Percentiles rank a stretch among this genome's conserved stretches.
Evolutionary conservation across 2,888 invertebrate species (phyloP).

Genomic region (Elysia crispata): DNA sequence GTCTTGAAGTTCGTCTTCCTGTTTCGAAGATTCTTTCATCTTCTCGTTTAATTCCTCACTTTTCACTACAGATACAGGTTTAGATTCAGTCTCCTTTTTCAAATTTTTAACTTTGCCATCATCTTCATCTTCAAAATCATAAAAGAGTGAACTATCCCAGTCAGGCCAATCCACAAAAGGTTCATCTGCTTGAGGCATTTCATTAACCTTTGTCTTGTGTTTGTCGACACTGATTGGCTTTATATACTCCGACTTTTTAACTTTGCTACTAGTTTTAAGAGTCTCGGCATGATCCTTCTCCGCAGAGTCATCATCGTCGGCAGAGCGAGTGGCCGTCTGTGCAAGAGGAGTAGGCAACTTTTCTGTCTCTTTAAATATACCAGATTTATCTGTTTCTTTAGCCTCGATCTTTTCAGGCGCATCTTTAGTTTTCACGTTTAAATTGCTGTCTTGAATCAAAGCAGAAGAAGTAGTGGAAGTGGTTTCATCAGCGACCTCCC

Average conservation of each 20-base stretch:
- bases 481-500: neutral
- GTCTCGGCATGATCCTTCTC: neutral
- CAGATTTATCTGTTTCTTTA: neutral
- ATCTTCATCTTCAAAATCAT: conserved; percentile 41
- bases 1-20: neutral
- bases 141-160: conserved; percentile 44
- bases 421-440: neutral
- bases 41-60: conserved; percentile 22
- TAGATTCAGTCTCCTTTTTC: no score
- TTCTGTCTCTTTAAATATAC: no score
- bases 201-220: neutral
- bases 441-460: no score
- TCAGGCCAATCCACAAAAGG: conserved; percentile 45
- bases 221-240: neutral
- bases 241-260: conserved; percentile 13
- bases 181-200: neutral
- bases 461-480: no score
- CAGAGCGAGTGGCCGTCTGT: neutral
- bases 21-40: neutral
- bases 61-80: neutral
- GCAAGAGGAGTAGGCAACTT: neutral
- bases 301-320: neutral
- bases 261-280: neutral
- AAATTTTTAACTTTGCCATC: neutral
- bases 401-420: conserved; percentile 24